phyloP scores from a whole-genome alignment of 2,888 invertebrate species.

The Scaptomyza caliginosa region DNA sequence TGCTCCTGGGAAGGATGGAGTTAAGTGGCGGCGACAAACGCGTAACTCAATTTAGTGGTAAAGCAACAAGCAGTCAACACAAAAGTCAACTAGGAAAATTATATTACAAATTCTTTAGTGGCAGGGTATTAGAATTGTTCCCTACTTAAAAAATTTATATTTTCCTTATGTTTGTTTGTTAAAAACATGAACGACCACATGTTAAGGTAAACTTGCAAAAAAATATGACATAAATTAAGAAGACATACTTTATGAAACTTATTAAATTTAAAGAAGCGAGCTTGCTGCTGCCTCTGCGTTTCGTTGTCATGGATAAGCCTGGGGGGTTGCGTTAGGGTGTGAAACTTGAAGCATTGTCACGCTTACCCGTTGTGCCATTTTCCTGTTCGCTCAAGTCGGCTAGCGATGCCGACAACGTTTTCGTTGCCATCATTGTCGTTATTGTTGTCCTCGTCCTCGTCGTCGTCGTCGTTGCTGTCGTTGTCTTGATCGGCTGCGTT shows the following conservation, averaged over 20 bases:
- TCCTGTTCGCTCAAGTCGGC: conserved; percentile 71
- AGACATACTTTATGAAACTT: conserved; percentile 49
- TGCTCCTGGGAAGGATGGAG: neutral
- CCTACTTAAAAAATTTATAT: too few species aligned
- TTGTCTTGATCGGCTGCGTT: conserved; percentile 46
- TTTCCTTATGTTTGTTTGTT: too few species aligned
- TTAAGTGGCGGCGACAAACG: conserved; percentile 17
- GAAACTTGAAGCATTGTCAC: conserved; percentile 25
- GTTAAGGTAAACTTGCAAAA: neutral
- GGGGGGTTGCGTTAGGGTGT: conserved; percentile 5
- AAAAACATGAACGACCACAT: too few species aligned
- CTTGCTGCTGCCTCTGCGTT: conserved; percentile 9
- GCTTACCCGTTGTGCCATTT: conserved; percentile 81
- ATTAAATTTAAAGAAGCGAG: conserved; percentile 57
- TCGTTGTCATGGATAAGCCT: conserved; percentile 25
- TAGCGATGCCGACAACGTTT: conserved; percentile 58
- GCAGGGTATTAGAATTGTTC: too few species aligned
- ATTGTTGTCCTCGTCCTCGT: conserved; percentile 22
- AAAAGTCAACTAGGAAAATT: conserved; percentile 13
- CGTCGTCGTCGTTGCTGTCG: conserved; percentile 23
- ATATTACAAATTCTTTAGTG: too few species aligned
- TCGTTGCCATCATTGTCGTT: conserved; percentile 37
- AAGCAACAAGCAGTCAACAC: conserved; percentile 25
- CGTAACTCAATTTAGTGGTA: conserved; percentile 51
- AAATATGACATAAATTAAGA: conserved; percentile 29